Evolutionary conservation across 1,140 invertebrate genomes (phyloP).

Genomic region (Panagrolaimus sp.): DNA sequence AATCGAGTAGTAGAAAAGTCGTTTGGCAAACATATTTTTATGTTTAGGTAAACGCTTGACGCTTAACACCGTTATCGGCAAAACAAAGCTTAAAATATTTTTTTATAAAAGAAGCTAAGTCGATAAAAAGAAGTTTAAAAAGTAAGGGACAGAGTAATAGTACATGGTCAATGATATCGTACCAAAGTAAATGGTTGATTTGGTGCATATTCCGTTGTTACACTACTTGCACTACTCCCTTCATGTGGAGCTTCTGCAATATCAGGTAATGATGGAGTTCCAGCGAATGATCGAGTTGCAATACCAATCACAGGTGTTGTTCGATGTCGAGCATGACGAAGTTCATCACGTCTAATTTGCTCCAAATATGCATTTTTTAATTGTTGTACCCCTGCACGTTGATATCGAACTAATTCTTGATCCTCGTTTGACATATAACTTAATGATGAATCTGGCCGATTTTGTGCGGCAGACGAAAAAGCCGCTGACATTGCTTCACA

Average conservation of each 20-base stretch:
- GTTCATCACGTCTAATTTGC: constrained; percentile 19
- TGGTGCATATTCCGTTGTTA: constrained; percentile 17
- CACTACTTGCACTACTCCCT: constrained; percentile 14
- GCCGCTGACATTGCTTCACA: constrained; percentile 7
- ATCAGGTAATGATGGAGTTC: constrained; percentile 16
- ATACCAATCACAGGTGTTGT: constrained; percentile 12
- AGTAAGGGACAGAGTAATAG: neutral
- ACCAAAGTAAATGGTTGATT: neutral
- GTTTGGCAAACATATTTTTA: constrained; percentile 18
- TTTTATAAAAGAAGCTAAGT: neutral
- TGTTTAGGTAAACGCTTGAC: constrained; percentile 2
- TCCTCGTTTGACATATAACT: constrained; percentile 10
- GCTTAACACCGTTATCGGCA: constrained; percentile 7
- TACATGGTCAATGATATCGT: neutral
- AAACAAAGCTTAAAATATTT: neutral
- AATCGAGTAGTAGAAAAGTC: constrained; percentile 9
- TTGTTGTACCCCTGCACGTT: constrained; percentile 1
- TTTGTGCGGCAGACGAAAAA: neutral
- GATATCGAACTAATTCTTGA: constrained; percentile 2
- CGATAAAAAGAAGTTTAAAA: constrained; percentile 1
- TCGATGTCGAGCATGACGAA: constrained; percentile 16
- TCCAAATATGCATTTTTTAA: constrained; percentile 19
- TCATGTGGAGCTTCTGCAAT: constrained; percentile 21
- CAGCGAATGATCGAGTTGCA: neutral
- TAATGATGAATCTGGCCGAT: constrained; percentile 8